These are phyloP conservation scores for Musca vetustissima DNA, from an alignment of 1,140 invertebrate genomes.

Conservation along the genomic window DNA sequence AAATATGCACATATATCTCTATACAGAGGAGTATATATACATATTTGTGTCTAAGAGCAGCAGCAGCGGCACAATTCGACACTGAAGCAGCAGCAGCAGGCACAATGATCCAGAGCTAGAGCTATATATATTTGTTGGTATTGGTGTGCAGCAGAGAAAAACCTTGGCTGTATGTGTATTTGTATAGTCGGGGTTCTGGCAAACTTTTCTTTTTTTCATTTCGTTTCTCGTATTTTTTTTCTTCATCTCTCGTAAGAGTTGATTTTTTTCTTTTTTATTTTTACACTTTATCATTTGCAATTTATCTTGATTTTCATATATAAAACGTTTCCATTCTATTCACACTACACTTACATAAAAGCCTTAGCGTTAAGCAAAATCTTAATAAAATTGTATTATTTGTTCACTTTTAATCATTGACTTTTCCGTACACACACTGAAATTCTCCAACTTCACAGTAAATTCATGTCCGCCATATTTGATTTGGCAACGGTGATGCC, in stretches of 20 bases:
- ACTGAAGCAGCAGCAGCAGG: no score
- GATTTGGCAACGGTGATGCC: conserved; percentile 7
- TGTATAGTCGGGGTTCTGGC: conserved; percentile 14
- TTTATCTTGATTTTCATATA: neutral
- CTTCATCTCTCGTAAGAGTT: no score
- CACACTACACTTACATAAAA: conserved; percentile 14
- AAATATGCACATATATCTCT: conserved; percentile 1
- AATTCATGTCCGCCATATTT: conserved; percentile 18
- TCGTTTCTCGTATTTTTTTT: no score
- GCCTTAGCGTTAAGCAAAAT: conserved; percentile 12
- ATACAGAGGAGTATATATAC: conserved; percentile 1
- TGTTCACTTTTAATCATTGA: conserved; percentile 18
- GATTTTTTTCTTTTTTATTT: neutral
- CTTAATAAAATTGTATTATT: conserved; percentile 11
- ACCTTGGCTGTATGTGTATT: conserved; percentile 11
- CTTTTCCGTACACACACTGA: conserved; percentile 21
- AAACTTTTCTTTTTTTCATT: conserved; percentile 3
- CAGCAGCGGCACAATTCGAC: neutral
- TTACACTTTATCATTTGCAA: neutral
- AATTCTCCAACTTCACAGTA: conserved; percentile 22
- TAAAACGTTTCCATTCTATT: neutral
- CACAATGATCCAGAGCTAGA: neutral
- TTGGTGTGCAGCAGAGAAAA: conserved; percentile 15
- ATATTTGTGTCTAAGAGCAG: conserved; percentile 1
- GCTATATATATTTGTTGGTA: neutral